Conservation (phyloP, 2,797 vertebrate genomes). For the Ptychadena robeensis region DNA sequence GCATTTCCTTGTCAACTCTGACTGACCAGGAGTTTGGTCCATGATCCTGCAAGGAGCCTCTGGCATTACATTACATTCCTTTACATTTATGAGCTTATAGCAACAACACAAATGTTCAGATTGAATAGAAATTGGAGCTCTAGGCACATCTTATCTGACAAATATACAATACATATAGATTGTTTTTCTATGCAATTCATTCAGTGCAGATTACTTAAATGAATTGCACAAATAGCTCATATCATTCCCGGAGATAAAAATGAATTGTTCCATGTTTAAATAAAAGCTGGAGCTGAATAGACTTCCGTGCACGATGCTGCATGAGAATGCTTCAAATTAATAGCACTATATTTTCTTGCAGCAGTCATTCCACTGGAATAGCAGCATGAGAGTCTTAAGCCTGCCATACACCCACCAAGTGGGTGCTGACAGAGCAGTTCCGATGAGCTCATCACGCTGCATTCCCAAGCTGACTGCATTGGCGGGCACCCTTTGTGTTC, state of each 20-base stretch:
- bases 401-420: no score
- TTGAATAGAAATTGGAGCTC: neutral
- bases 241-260: neutral
- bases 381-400: neutral
- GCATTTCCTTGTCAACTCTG: neutral
- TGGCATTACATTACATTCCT: neutral
- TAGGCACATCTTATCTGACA: neutral
- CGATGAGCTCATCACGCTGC: no score
- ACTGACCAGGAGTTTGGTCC: neutral
- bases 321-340: neutral
- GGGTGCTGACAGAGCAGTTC: no score
- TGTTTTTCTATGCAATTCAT: neutral
- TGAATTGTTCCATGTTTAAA: neutral
- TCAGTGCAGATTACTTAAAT: neutral
- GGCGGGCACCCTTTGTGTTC: no score
- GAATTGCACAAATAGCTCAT: conserved; percentile 4
- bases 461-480: no score
- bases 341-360: neutral
- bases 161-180: neutral
- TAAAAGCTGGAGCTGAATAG: neutral
- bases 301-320: neutral
- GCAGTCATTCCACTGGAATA: neutral
- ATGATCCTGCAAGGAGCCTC: neutral
- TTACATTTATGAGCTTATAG: neutral
- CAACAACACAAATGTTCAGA: neutral